Percentiles rank a stretch among this genome's conserved stretches.
Evolutionary conservation across 2,888 invertebrate genomes (phyloP).

Genomic region (Griposia aprilina): DNA sequence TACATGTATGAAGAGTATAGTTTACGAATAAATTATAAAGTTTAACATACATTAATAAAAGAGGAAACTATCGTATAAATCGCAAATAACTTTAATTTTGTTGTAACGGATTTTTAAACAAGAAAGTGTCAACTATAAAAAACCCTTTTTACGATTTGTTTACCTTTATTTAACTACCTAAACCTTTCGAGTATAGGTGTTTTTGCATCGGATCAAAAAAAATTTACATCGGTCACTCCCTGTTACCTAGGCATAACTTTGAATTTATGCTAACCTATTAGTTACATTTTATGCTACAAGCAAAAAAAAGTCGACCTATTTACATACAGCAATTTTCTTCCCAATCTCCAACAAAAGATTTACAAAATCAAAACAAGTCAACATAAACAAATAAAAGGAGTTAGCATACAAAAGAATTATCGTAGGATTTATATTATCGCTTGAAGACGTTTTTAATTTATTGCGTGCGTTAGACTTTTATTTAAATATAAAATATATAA

Average conservation of each 20-base stretch:
- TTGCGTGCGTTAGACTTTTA: constrained; percentile 4
- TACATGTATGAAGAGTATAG: too few relatives aligned
- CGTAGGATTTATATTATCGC: constrained; percentile 17
- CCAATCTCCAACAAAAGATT: constrained; percentile 13
- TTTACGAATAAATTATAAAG: too few relatives aligned
- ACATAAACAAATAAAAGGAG: constrained; percentile 41
- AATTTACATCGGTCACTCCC: background rate
- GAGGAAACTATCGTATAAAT: too few relatives aligned
- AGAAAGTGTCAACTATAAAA: too few relatives aligned
- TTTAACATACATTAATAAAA: too few relatives aligned
- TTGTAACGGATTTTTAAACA: too few relatives aligned
- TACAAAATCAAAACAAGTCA: constrained; percentile 18
- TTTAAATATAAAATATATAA: background rate
- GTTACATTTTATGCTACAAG: too few relatives aligned
- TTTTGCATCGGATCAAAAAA: background rate
- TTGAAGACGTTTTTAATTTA: constrained; percentile 28
- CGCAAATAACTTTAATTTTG: too few relatives aligned
- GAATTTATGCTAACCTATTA: background rate
- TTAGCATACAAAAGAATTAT: constrained; percentile 41
- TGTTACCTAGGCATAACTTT: background rate
- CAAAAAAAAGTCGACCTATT: background rate
- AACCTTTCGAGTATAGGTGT: too few relatives aligned
- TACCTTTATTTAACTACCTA: too few relatives aligned
- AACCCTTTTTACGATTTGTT: too few relatives aligned
- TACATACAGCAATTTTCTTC: constrained; percentile 3